Base-by-base conservation (phyloP, 2,113 vertebrate genomes). In the Atlantisia rogersi region DNA sequence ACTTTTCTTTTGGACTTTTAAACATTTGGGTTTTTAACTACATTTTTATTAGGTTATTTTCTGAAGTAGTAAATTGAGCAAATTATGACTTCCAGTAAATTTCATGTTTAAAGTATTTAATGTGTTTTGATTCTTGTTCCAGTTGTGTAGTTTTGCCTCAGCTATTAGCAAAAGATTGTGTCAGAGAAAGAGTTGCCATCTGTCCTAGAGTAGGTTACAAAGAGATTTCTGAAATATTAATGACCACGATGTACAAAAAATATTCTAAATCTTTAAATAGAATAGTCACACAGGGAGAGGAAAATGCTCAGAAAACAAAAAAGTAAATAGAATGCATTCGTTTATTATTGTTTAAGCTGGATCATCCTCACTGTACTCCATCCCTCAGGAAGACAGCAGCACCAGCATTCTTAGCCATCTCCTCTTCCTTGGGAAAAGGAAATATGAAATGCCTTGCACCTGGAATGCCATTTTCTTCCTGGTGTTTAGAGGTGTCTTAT, bases 201-300 rank as follows among this genome's bases (percentile, higher is more conserved):
- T 96, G 77, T 91, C 78, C 85, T 90, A 73, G 74, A 91, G 75
- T 31, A 75, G 83, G 75, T 83, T 94, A 94, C 81, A 92, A 88
- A 92, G 64, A 83, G 82, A 88, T 91, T 65, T 93, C 69, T 89
- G 63, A 91, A 92, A 92, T 90, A 87, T 82, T 95, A 86, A 40
- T 90, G 71, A 84, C 58, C 48, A 29, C 37, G 24, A 87, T 82
- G 56, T 60, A 69, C 48, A 74, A 73, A 90, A 87, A 91, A 70
- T 64, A 91, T 39, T 94, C 79, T 64, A 35, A 55, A 74, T 86
- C 64, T 92, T 93, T 88, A 94, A 73, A 85, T 84, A 74, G 26
- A 60, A 10, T 60, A 88, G 24, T 86, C 40, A 32, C 2, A 3
- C 25, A 39, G 29, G 80, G 48, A 63, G 40, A 70, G 25, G 28